Percentiles rank a stretch among this genome's conserved stretches.
These are phyloP conservation scores for Dilophus febrilis DNA, from an alignment of 2,888 invertebrate species.

Conservation along the genomic window DNA sequence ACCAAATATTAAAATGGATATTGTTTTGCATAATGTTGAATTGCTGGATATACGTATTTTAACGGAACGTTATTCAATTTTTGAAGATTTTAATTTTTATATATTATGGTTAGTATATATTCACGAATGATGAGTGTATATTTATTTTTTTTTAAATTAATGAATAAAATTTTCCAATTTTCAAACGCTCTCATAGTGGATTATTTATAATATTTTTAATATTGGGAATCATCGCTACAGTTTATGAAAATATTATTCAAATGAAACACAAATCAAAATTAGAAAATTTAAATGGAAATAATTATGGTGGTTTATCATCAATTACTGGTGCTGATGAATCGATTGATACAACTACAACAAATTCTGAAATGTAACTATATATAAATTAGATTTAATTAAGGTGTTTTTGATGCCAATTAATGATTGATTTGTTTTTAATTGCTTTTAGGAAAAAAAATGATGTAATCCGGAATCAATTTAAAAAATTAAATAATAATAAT, in stretches of 20 bases:
- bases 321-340: too few relatives aligned
- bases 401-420: too few relatives aligned
- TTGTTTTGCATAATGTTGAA: slow-evolving; percentile 17
- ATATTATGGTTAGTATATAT: slow-evolving; percentile 16
- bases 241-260: background rate
- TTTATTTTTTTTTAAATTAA: background rate
- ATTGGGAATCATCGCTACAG: background rate
- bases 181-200: background rate
- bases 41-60: slow-evolving; percentile 16
- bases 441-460: too few relatives aligned
- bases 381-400: too few relatives aligned
- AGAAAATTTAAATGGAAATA: background rate
- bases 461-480: too few relatives aligned
- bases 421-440: too few relatives aligned
- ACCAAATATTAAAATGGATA: slow-evolving; percentile 16
- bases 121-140: background rate
- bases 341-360: too few relatives aligned
- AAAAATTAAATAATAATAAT: background rate
- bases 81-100: slow-evolving; percentile 18
- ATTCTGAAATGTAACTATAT: too few relatives aligned
- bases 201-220: background rate
- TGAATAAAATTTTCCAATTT: background rate
- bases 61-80: slow-evolving; percentile 14
- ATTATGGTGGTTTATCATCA: too few relatives aligned
- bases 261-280: slow-evolving; percentile 1